Conservation (phyloP, 2,797 vertebrate species). For the Gallirallus australis region DNA sequence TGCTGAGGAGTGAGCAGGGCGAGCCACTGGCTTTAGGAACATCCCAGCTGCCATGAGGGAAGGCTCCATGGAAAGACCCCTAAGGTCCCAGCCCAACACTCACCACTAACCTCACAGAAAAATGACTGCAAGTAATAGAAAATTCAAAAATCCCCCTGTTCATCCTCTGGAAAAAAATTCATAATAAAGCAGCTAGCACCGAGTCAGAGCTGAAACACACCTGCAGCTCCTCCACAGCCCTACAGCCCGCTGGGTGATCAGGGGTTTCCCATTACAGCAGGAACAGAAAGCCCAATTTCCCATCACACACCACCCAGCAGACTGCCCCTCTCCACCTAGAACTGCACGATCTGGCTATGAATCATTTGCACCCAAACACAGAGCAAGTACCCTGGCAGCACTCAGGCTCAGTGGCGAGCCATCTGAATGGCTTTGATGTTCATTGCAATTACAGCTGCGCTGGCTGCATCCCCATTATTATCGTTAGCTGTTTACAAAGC, state of each 20-base stretch:
- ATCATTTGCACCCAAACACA: background rate
- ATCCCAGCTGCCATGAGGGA: background rate
- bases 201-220: background rate
- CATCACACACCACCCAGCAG: background rate
- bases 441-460: background rate
- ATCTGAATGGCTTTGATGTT: constrained; percentile 10
- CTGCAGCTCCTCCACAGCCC: background rate
- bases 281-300: background rate
- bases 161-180: background rate
- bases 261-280: background rate
- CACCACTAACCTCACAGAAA: background rate
- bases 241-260: background rate
- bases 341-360: background rate
- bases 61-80: background rate
- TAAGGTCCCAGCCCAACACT: background rate
- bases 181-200: rapidly evolving
- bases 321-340: background rate
- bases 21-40: background rate
- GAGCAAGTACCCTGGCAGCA: background rate
- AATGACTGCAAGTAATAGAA: background rate
- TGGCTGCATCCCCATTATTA: background rate
- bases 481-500: background rate
- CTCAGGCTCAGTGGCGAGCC: rapidly evolving
- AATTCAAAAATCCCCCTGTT: background rate
- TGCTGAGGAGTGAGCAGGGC: background rate